Evolutionary conservation across 2,888 invertebrate species (phyloP), one percentile per base, ranked within the genome.

Genomic region (Melanostoma scalare): DNA sequence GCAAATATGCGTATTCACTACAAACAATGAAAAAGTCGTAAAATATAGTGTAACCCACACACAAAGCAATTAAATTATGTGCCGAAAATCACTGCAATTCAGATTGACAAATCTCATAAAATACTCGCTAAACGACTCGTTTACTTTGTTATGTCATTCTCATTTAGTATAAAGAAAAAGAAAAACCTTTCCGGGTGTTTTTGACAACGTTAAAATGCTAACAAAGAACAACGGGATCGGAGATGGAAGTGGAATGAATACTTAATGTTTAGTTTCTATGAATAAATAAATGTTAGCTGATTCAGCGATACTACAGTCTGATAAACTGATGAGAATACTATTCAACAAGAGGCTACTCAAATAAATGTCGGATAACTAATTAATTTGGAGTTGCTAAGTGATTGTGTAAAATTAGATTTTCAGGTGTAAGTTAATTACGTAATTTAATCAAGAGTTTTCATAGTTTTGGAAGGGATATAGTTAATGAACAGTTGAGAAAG

Each of bases 211-310:
- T 4, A 9, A 3, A 4, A 30, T 40, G 36, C 35, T 31, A 50
- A 50, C 10, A 42, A 68, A 20, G 33, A 44, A 46, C 68, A 55
- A 56, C 67, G 55, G 55, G 67, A 10, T 8, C 4, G 40, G 6
- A 10, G 3, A 44, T 53, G 33, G 56, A 31, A 36, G 31, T 42
- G 67, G 53, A 35, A 58, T 75, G 53, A 61, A 69, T 61, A 71
- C 68, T 71, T 52, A 65, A 77, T 77, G 71, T 77, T 71, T 65
- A 58, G 42, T 77, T 77, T 61, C 35, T 36, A 38, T 36, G 55
- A 42, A 61, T 67, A 72, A 48, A 48, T 48, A 68, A 61, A 52
- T 46, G 65, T 36, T 67, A 35, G 65, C 60, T 48, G 52, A 60
- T 67, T 65, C 44, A 72, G 46, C 44, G 35, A 63, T 52, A 67